These are phyloP conservation scores for Mastigias papua DNA, from an alignment of 30 jellyfish, hydroid and myxozoan species.

Conservation along the genomic window DNA sequence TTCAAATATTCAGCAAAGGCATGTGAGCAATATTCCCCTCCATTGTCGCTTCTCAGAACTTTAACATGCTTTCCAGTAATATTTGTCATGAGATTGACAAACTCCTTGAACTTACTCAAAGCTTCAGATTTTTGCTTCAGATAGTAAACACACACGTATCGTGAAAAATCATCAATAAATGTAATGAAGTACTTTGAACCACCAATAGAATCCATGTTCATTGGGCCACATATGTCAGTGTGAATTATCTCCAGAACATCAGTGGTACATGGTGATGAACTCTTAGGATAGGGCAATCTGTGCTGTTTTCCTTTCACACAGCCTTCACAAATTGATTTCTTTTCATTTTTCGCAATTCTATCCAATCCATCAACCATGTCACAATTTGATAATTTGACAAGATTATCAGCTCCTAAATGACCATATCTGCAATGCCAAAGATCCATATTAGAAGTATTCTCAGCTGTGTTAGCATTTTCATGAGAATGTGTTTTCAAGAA, in stretches of 20 bases:
- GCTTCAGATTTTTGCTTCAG: conserved; percentile 36
- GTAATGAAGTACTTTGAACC: conserved; percentile 55
- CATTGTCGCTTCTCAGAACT: conserved; percentile 12
- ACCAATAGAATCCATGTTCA: conserved; percentile 42
- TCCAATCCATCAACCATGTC: conserved; percentile 43
- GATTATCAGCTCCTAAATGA: conserved; percentile 52
- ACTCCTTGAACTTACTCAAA: conserved; percentile 45
- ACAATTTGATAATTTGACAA: conserved; percentile 1
- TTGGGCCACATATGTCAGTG: conserved; percentile 48
- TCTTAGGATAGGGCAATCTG: conserved; percentile 17
- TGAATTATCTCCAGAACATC: conserved; percentile 8
- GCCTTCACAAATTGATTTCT: conserved; percentile 22
- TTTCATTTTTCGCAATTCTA: neutral
- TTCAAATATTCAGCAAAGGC: neutral
- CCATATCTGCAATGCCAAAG: conserved; percentile 62
- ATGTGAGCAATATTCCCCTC: conserved; percentile 10
- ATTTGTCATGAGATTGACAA: conserved; percentile 26
- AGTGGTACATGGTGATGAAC: neutral
- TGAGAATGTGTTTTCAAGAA: conserved; percentile 7
- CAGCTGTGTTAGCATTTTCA: conserved; percentile 41
- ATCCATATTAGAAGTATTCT: conserved; percentile 1
- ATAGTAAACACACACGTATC: neutral
- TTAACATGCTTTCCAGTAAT: conserved; percentile 13
- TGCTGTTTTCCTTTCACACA: conserved; percentile 53
- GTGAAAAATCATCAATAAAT: neutral